Evolutionary conservation across 2,888 invertebrate genomes (phyloP).

Genomic region (Linnaemya tessellans): DNA sequence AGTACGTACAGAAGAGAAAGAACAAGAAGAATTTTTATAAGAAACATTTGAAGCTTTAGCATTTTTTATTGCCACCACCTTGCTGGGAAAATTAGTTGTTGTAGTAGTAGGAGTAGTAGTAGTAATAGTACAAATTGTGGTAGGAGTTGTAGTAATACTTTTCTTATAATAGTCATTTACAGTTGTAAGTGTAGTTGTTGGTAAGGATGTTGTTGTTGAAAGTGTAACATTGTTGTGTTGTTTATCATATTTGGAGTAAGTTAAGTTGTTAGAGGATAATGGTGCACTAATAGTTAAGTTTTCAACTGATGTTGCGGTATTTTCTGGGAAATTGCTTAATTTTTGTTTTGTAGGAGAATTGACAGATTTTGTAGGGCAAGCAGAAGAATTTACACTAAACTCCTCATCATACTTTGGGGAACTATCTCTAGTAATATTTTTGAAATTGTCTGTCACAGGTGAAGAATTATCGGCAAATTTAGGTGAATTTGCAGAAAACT

Average conservation of each 20-base stretch:
- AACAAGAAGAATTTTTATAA: constrained; percentile 49
- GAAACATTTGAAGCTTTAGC: constrained; percentile 49
- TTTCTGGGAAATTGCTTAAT: background rate
- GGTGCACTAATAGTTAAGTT: background rate
- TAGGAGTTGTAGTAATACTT: constrained; percentile 39
- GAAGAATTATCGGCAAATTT: constrained; percentile 21
- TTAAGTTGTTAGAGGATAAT: background rate
- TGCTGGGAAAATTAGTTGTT: constrained; percentile 59
- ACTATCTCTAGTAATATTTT: background rate
- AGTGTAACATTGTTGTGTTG: background rate
- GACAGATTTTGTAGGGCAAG: background rate
- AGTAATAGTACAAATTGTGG: constrained; percentile 54
- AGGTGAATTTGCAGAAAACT: constrained; percentile 18
- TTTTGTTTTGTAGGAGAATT: background rate
- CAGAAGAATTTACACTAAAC: background rate
- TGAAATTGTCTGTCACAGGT: background rate
- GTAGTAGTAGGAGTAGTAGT: constrained; percentile 60
- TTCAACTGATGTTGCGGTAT: background rate
- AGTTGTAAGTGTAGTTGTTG: constrained; percentile 43
- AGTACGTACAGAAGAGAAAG: constrained; percentile 58
- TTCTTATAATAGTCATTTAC: constrained; percentile 47
- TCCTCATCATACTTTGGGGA: background rate
- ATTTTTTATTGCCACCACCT: constrained; percentile 63
- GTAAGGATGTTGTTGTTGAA: constrained; percentile 39
- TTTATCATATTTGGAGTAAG: background rate